phyloP scores from a whole-genome alignment of 2,888 invertebrate genomes.

The Helicoverpa assulta region DNA sequence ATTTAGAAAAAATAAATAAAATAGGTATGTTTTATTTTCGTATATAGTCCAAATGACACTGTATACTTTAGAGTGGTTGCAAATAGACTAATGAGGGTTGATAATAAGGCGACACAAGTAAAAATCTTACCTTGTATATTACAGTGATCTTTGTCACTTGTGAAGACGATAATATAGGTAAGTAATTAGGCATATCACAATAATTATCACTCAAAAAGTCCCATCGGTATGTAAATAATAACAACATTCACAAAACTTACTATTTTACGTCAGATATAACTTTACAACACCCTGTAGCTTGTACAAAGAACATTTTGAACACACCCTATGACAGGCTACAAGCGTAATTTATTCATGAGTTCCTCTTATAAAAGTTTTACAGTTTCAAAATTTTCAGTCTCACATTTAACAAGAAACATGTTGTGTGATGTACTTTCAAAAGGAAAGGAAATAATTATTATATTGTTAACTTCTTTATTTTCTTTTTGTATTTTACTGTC shows the following conservation, averaged over 20 bases:
- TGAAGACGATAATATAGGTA: background rate
- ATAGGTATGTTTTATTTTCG: no score
- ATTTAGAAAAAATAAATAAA: no score
- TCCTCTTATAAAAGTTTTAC: slow-evolving; percentile 29
- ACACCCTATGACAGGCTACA: background rate
- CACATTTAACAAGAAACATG: background rate
- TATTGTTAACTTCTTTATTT: background rate
- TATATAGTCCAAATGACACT: no score
- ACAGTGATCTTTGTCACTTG: background rate
- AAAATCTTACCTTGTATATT: no score
- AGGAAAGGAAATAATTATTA: background rate
- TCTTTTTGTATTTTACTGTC: no score
- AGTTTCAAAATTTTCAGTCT: slow-evolving; percentile 18
- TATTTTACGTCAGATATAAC: background rate
- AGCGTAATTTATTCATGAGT: slow-evolving; percentile 37
- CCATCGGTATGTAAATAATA: background rate
- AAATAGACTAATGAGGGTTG: no score
- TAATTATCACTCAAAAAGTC: background rate
- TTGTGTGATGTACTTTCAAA: background rate
- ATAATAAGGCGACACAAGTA: no score
- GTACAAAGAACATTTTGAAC: slow-evolving; percentile 6
- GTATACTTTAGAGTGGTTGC: no score
- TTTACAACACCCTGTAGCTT: background rate
- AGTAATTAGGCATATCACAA: no score
- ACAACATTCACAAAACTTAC: background rate